Evolutionary conservation across 1,140 invertebrate genomes (phyloP), one percentile per base, ranked within the genome.

Genomic region (Neodiprion fabricii): DNA sequence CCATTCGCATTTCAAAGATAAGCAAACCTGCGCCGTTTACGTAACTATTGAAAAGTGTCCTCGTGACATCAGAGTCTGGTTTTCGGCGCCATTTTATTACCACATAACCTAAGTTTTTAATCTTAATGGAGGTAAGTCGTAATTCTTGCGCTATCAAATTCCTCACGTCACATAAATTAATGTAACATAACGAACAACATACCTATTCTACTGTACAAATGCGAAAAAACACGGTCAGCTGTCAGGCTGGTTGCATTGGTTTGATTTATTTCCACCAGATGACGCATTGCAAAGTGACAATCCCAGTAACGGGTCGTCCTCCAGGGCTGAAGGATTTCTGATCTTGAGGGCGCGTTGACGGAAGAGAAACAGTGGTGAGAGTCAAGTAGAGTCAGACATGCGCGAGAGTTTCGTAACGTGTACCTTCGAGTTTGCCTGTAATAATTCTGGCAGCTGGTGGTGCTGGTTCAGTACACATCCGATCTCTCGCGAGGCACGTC

Each of bases 261-360:
- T 61, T 61, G 53, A 14, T 61, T 61, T 61, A 5, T 61, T 9
- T 61, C n/a, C 11, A 17, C 53, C 11, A 17, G 53, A 61, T 61
- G n/a, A 61, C 11, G 11, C 11, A 14, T 61, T 61, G 53, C 11
- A 61, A 4, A 61, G 11, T 61, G 11, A 14, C 4, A 61, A 14
- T 17, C n/a, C n/a, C 53, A 17, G 53, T 61, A 17, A 12, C n/a
- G 11, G 9, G 9, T 12, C 53, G 11, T 12, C 11, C 53, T 61
- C 28, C 28, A 40, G 28, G 4, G 5, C 53, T 61, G n/a, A 9
- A 61, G 53, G 11, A 61, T 61, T 61, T 61, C 11, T 61, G 53
- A 61, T 61, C 53, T 61, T 9, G 53, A 17, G 53, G 53, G 53
- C 53, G 53, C 53, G 53, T 61, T 61, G 53, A 61, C n/a, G 53